A percentile compares a stretch with the other conserved stretches of the same genome.
phyloP scores from a whole-genome alignment of 37 sponge, comb jelly and placozoan genomes.

The Diacarnus erythraeanus region DNA sequence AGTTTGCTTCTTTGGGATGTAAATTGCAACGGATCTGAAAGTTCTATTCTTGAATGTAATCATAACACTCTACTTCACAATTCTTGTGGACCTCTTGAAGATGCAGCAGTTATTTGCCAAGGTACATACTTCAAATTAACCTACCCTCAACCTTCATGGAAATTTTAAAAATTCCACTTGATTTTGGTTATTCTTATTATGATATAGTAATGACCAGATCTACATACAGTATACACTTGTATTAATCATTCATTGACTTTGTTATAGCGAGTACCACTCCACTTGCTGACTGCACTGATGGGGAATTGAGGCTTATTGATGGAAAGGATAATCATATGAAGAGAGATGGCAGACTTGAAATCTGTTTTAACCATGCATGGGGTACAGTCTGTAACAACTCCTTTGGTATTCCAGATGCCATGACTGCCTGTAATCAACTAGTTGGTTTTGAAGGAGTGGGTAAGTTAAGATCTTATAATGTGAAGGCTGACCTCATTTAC shows the following conservation, averaged over 20 bases:
- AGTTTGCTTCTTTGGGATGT: constrained; percentile 1
- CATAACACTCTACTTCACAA: not conserved
- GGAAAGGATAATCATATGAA: not conserved
- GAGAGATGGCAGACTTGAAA: constrained; percentile 18
- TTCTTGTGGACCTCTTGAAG: constrained; percentile 15
- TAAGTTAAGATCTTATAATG: not conserved
- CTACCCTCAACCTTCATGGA: not conserved
- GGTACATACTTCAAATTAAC: constrained; percentile 3
- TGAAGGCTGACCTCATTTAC: too few relatives aligned
- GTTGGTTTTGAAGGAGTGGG: constrained; percentile 4
- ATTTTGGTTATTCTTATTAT: not conserved
- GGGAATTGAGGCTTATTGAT: not conserved
- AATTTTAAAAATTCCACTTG: not conserved
- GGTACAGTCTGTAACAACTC: constrained; percentile 22
- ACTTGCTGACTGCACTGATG: not conserved
- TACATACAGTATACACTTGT: too few relatives aligned
- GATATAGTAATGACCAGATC: not conserved
- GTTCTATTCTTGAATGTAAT: constrained; percentile 8
- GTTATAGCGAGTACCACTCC: not conserved
- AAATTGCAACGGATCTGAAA: constrained; percentile 30
- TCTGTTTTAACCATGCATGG: constrained; percentile 41
- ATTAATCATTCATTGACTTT: too few relatives aligned
- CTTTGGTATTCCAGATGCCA: constrained; percentile 4
- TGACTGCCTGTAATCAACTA: constrained; percentile 19
- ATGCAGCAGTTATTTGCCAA: constrained; percentile 34